phyloP scores from a whole-genome alignment of 2,888 invertebrate species.

The Lacanobia wlatinum region DNA sequence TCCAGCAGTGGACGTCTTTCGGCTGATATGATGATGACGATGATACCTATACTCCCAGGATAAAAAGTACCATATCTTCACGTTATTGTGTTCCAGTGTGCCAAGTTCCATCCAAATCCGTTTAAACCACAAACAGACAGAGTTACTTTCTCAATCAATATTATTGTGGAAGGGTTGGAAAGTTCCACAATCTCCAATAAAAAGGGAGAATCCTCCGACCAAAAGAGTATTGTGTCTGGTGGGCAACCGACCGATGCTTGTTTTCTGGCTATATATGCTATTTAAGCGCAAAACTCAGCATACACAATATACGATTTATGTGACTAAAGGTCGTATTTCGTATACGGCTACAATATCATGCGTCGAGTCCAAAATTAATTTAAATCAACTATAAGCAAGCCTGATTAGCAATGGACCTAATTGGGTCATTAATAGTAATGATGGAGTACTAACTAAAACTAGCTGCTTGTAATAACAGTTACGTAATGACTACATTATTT shows the following conservation, averaged over 20 bases:
- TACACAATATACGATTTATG: too few species aligned
- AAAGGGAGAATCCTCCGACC: background rate
- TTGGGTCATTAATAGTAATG: background rate
- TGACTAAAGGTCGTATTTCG: background rate
- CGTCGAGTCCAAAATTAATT: background rate
- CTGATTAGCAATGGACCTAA: background rate
- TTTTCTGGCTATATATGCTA: background rate
- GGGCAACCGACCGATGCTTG: background rate
- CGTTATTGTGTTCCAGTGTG: too few species aligned
- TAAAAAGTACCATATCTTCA: too few species aligned
- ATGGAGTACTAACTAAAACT: background rate
- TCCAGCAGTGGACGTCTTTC: too few species aligned
- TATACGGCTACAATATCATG: background rate
- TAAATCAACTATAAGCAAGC: background rate
- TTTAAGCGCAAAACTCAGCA: too few species aligned
- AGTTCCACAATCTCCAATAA: too few species aligned
- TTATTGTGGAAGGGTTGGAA: too few species aligned
- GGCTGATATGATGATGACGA: too few species aligned
- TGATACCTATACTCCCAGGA: too few species aligned
- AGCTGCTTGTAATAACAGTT: background rate
- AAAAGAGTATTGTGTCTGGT: background rate
- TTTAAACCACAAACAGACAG: too few species aligned
- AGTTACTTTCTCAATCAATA: too few species aligned
- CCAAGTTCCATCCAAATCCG: too few species aligned
- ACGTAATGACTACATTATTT: background rate